Evolutionary conservation across 1,140 invertebrate genomes (phyloP).

Genomic region (Reticulitermes speratus): DNA sequence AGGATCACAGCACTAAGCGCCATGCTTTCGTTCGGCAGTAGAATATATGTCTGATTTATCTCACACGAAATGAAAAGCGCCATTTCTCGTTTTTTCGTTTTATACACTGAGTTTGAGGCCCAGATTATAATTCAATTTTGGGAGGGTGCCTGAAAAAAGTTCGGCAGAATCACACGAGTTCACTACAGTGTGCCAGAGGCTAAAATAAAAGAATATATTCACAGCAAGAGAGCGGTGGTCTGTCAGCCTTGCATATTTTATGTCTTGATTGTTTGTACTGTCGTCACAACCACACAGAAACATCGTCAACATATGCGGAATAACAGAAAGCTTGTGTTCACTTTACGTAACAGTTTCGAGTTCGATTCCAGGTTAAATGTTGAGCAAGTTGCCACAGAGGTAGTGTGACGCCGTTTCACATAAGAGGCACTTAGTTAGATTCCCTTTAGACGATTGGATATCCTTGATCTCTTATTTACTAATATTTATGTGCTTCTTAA

Average conservation of each 20-base stretch:
- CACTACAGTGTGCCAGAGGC: not conserved
- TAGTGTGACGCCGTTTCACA: too few species aligned
- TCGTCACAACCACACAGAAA: not conserved
- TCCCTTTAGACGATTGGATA: too few species aligned
- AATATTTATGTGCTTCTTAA: too few species aligned
- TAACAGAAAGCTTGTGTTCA: too few species aligned
- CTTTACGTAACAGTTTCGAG: too few species aligned
- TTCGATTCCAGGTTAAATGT: too few species aligned
- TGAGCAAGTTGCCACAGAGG: too few species aligned
- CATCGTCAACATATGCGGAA: not conserved
- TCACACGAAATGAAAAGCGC: conserved; percentile 22
- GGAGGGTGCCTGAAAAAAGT: conserved; percentile 23
- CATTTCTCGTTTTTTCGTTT: conserved; percentile 4
- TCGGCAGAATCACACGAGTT: not conserved
- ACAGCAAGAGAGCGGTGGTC: not conserved
- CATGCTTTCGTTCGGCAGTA: too few species aligned
- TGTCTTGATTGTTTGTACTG: not conserved
- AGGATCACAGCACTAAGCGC: not conserved
- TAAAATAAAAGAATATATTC: conserved; percentile 17
- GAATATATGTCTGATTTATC: not conserved
- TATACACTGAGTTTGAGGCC: not conserved
- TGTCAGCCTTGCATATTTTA: not conserved
- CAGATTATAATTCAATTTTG: conserved; percentile 26
- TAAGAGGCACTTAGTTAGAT: too few species aligned
- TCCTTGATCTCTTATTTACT: too few species aligned